Evolutionary conservation across 2,113 vertebrate genomes (phyloP), one percentile per base, ranked within the genome.

Genomic region (Petrocephalus microphthalmus): DNA sequence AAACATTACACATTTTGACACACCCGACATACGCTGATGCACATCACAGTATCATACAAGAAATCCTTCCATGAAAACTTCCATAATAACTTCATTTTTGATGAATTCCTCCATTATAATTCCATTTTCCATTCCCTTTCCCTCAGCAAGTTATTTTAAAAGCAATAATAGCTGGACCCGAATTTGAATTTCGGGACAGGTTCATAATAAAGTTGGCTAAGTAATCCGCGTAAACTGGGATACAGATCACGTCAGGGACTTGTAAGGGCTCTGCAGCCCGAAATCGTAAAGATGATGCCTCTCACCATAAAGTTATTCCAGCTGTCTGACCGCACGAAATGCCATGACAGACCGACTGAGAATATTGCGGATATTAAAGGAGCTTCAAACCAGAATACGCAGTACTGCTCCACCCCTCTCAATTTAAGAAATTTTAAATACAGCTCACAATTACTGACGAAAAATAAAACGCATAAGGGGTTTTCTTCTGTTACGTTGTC

Each of bases 241-340:
- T 17, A 86, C 15, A 86, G 17, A 45, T 86, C 56, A 52, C 64
- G 37, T 60, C n/a, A 47, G 56, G 25, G 37, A 45, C 37, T 47
- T 86, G 17, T 64, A 86, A 60, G 54, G 42, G 56, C 20, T 60
- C 22, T 64, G 42, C 33, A 64, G 85, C 54, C 56, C 17, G 10
- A 86, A 64, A 60, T 86, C 53, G 42, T 42, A 64, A 57, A 86
- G 85, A 86, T 45, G 54, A 86, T 86, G 29, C 54, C n/a, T 86
- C 54, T 64, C 19, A 19, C 19, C 54, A 47, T 57, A 86, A 86
- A 86, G 85, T 45, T 37, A 47, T 45, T 33, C 56, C 85, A 29
- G 22, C 56, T 22, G 54, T 22, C 2, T 25, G 25, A 56, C 29
- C 53, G 57, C 54, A 57, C n/a, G 29, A 86, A 86, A 56, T 15